Conservation (phyloP, 2,888 invertebrate genomes). For the Macaria liturata region DNA sequence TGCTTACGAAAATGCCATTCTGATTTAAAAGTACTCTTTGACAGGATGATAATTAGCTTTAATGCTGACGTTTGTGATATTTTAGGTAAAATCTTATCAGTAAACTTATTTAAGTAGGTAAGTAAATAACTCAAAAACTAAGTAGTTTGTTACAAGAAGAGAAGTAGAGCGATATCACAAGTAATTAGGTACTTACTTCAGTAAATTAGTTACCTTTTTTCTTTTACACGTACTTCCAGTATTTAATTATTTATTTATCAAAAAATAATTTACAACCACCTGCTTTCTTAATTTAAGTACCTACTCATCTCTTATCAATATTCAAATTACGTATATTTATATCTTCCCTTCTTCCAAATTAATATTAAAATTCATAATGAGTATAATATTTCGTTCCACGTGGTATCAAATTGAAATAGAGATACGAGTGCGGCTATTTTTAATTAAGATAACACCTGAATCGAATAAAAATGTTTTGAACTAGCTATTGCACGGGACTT, state of each 20-base stretch:
- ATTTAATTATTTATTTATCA: no score
- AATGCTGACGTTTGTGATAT: neutral
- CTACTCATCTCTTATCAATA: conserved; percentile 5
- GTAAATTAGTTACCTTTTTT: no score
- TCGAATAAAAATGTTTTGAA: conserved; percentile 28
- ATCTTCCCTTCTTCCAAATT: conserved; percentile 11
- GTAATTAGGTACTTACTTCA: no score
- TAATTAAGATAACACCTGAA: conserved; percentile 42
- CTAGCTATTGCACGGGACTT: conserved; percentile 9
- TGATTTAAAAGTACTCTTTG: conserved; percentile 1
- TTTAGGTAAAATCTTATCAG: conserved; percentile 1
- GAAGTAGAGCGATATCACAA: no score
- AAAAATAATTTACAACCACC: no score
- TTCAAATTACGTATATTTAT: neutral
- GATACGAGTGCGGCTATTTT: conserved; percentile 34
- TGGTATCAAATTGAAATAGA: conserved; percentile 30
- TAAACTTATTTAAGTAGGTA: conserved; percentile 3
- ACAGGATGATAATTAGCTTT: neutral
- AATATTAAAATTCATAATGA: conserved; percentile 30
- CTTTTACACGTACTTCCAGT: no score
- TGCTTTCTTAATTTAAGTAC: no score
- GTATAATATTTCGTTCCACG: conserved; percentile 26
- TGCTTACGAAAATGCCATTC: conserved; percentile 15
- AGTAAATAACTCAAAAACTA: no score
- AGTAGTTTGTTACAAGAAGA: no score